Conservation (phyloP, 2,888 invertebrate species). For the Drosophila birchii region DNA sequence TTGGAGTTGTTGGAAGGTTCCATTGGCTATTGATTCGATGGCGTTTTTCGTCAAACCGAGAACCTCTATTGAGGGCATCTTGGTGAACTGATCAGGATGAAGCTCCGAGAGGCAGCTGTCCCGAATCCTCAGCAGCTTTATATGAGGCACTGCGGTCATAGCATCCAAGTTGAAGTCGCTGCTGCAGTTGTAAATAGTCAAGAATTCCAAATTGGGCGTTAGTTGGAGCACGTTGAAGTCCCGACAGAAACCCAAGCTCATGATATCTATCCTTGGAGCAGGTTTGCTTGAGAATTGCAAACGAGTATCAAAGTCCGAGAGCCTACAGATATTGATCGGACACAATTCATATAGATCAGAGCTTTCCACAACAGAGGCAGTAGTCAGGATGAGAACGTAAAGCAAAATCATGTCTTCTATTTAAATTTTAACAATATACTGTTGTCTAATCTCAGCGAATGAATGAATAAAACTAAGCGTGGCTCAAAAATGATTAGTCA, state of each 20-base stretch:
- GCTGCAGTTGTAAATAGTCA: background rate
- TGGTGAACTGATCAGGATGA: slow-evolving; percentile 60
- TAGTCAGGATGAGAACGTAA: background rate
- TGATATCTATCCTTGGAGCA: background rate
- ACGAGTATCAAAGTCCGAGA: background rate
- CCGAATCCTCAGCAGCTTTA: background rate
- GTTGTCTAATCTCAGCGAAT: background rate
- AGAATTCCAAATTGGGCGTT: background rate
- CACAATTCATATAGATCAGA: background rate
- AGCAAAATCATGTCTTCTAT: background rate
- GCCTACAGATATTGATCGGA: background rate
- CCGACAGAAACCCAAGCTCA: background rate
- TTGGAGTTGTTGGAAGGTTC: slow-evolving; percentile 68
- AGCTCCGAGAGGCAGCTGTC: slow-evolving; percentile 58
- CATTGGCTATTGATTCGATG: slow-evolving; percentile 63
- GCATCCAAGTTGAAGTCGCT: background rate
- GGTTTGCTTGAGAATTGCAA: background rate
- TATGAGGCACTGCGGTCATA: background rate
- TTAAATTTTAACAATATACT: background rate
- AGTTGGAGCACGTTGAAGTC: background rate
- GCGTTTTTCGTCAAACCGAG: slow-evolving; percentile 74
- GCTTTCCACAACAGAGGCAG: background rate
- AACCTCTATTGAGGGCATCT: slow-evolving; percentile 55
- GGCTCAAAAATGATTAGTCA: background rate
- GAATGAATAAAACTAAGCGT: background rate